Evolutionary conservation across 1,140 invertebrate genomes (phyloP).

Genomic region (Hycleus phaleratus): DNA sequence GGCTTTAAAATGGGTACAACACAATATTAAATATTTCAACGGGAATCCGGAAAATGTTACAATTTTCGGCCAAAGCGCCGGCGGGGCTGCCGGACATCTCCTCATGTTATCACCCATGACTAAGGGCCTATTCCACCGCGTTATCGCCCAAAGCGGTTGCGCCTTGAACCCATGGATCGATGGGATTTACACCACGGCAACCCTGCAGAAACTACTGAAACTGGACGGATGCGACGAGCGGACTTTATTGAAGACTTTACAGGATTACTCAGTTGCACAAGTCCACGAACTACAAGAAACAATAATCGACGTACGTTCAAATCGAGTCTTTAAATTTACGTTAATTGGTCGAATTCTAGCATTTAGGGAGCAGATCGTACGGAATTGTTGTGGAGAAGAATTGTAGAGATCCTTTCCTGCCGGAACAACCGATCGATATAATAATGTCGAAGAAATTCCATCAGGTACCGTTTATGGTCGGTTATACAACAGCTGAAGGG

Average conservation of each 20-base stretch:
- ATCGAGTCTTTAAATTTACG: too few species aligned
- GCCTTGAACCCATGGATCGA: conserved; percentile 38
- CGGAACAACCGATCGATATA: too few species aligned
- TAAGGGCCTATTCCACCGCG: conserved; percentile 52
- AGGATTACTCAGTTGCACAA: conserved; percentile 10
- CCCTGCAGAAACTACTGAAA: too few species aligned
- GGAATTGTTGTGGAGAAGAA: too few species aligned
- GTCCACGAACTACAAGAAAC: background rate
- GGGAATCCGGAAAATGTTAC: conserved; percentile 40
- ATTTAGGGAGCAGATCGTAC: too few species aligned
- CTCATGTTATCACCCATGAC: conserved; percentile 21
- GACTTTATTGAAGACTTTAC: conserved; percentile 1
- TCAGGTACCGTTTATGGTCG: too few species aligned
- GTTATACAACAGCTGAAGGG: too few species aligned
- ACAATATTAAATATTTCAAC: conserved; percentile 44
- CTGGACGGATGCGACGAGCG: conserved; percentile 37
- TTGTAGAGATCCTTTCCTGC: too few species aligned
- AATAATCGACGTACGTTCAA: background rate
- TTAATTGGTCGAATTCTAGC: too few species aligned
- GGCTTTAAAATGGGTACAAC: conserved; percentile 49
- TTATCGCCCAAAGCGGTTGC: conserved; percentile 57
- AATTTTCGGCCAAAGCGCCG: conserved; percentile 45
- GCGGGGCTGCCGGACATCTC: conserved; percentile 34
- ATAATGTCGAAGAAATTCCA: too few species aligned
- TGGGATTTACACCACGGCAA: too few species aligned